Evolutionary conservation across 2,888 invertebrate species (phyloP), one percentile per base, ranked within the genome.

Genomic region (Marasmarcha lunaedactyla): DNA sequence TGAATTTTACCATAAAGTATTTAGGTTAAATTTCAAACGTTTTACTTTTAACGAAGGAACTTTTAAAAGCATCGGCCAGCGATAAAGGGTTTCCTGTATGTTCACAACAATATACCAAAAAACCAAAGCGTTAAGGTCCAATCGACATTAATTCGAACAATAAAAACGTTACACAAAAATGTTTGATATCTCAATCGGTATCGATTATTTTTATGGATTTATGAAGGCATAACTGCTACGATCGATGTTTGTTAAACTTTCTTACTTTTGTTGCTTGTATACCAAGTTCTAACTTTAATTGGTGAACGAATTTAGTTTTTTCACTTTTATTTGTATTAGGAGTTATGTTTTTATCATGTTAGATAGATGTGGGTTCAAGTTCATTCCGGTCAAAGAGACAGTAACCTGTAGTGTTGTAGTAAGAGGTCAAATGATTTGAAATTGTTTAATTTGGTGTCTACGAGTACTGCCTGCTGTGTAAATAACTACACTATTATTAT

Each of bases 171-270:
- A 25, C 33, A 35, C 47, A 53, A 46, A 57, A 63, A 59, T 52
- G 51, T 43, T 52, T 63, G 67, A 74, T 71, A 71, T 67, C 74
- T 74, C 69, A 72, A 74, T 74, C 62, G 60, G 52, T 52, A 53
- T 54, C 57, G 55, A 61, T 64, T 64, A 63, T 66, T 59, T 54
- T 54, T 38, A 58, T 44, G 47, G 58, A 71, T 70, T 67, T 70
- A 72, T 58, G 64, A 53, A 51, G 54, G 46, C 52, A 58, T 63
- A 63, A 65, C 59, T 44, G 63, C 59, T 59, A 55, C 52, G 52
- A 61, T 52, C 48, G 45, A 55, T 67, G 63, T 67, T 64, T 66
- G 64, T 56, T 59, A 58, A 59, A 55, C 46, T 48, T 55, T 55
- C 44, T 10, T 30, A 2, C 10, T 30, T 30, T 2, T 30, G 4